Conservation (phyloP, 2,113 vertebrate genomes). For the Ondatra zibethicus region DNA sequence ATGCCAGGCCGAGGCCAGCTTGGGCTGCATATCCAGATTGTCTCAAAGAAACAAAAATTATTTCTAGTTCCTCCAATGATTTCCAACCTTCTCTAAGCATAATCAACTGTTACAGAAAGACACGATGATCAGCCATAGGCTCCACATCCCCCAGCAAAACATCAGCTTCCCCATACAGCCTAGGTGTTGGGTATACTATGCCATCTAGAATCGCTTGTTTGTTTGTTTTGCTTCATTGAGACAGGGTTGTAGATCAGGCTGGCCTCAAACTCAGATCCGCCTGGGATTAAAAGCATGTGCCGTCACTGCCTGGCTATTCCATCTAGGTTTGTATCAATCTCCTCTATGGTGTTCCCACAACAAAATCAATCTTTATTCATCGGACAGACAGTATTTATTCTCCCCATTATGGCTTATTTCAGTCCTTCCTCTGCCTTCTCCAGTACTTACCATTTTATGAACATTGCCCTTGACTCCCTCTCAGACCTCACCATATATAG, state of each 20-base stretch:
- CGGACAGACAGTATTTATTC: neutral
- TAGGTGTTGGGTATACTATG: neutral
- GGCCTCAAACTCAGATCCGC: no score
- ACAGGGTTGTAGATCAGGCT: no score
- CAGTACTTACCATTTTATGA: conserved; percentile 38
- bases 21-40: neutral
- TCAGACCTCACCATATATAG: conserved; percentile 34
- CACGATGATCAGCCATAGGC: neutral
- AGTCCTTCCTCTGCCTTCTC: neutral
- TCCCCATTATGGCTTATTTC: neutral
- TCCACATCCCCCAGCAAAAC: neutral
- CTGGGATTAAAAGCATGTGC: no score
- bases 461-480: neutral
- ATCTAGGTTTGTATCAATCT: neutral
- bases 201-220: neutral
- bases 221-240: no score
- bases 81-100: neutral
- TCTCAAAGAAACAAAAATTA: neutral
- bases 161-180: neutral
- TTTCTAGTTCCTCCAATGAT: neutral
- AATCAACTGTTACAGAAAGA: neutral
- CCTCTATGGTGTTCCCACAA: neutral
- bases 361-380: neutral
- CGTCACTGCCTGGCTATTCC: no score
- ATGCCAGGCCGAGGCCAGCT: neutral